These are phyloP conservation scores for Boloria euphrosyne DNA, from an alignment of 2,888 invertebrate genomes.

Conservation along the genomic window DNA sequence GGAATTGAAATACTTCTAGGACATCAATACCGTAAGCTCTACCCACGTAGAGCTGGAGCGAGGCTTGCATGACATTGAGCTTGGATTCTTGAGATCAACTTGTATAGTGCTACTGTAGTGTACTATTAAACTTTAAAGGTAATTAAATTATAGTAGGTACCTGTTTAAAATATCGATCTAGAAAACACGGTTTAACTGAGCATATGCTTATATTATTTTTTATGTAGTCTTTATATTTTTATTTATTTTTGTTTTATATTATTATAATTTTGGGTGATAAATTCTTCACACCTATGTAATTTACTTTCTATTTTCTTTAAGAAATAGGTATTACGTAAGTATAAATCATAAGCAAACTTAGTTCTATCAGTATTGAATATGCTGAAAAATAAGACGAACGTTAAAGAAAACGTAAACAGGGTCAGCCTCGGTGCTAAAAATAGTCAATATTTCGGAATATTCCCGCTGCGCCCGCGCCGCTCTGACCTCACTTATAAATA, in stretches of 20 bases:
- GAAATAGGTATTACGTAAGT: background rate
- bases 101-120: background rate
- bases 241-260: too few relatives aligned
- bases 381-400: conserved; percentile 58
- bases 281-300: too few relatives aligned
- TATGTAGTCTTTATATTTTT: too few relatives aligned
- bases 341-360: background rate
- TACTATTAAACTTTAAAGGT: background rate
- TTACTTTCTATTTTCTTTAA: too few relatives aligned
- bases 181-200: too few relatives aligned
- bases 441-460: conserved; percentile 71
- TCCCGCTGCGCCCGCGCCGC: conserved; percentile 53
- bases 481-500: conserved; percentile 54
- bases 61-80: conserved; percentile 17
- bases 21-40: conserved; percentile 13
- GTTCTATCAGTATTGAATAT: conserved; percentile 40
- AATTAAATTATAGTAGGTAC: too few relatives aligned
- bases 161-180: too few relatives aligned
- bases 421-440: conserved; percentile 73
- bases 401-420: conserved; percentile 74
- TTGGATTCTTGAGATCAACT: conserved; percentile 1
- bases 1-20: conserved; percentile 9
- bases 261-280: too few relatives aligned
- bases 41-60: conserved; percentile 16
- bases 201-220: too few relatives aligned